A percentile compares a stretch with the other conserved stretches of the same genome.
phyloP scores from a whole-genome alignment of 92 coral and sea anemone genomes.

The Porites evermanni region DNA sequence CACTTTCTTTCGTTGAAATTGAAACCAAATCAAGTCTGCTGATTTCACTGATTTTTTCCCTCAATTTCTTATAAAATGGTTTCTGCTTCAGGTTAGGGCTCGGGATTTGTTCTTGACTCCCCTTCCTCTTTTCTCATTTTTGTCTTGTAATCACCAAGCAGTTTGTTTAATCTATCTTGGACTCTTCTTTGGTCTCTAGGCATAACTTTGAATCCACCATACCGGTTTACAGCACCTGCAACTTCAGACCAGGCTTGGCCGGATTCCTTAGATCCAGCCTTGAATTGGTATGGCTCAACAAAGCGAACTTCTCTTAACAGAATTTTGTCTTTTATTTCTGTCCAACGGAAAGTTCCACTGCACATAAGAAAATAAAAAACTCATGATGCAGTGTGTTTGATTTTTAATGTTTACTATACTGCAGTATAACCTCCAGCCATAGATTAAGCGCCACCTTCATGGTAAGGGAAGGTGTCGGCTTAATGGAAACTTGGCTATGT shows the following conservation, averaged over 20 bases:
- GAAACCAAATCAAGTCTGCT: not conserved
- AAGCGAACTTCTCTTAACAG: slow-evolving; percentile 46
- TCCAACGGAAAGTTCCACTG: slow-evolving; percentile 60
- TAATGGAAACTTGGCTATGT: too few relatives aligned
- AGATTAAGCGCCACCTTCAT: too few relatives aligned
- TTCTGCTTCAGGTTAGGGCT: slow-evolving; percentile 46
- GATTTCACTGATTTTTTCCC: slow-evolving; percentile 9
- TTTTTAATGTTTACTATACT: too few relatives aligned
- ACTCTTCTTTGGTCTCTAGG: slow-evolving; percentile 59
- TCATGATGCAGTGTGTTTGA: too few relatives aligned
- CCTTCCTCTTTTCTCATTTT: slow-evolving; percentile 50
- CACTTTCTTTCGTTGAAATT: not conserved
- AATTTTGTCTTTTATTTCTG: slow-evolving; percentile 37
- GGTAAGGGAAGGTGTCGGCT: too few relatives aligned
- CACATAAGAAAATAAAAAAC: too few relatives aligned
- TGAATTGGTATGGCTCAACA: slow-evolving; percentile 49
- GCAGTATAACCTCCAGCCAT: too few relatives aligned
- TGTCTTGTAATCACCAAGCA: slow-evolving; percentile 49
- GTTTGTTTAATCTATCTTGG: slow-evolving; percentile 29
- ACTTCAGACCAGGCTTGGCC: slow-evolving; percentile 57
- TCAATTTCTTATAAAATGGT: too few relatives aligned
- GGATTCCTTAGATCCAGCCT: slow-evolving; percentile 48
- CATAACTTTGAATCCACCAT: slow-evolving; percentile 36
- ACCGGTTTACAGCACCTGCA: slow-evolving; percentile 27
- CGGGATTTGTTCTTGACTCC: slow-evolving; percentile 53